Percentiles rank a stretch among this genome's conserved stretches.
phyloP scores from a whole-genome alignment of 2,888 invertebrate genomes.

The Drosophila lutescens region DNA sequence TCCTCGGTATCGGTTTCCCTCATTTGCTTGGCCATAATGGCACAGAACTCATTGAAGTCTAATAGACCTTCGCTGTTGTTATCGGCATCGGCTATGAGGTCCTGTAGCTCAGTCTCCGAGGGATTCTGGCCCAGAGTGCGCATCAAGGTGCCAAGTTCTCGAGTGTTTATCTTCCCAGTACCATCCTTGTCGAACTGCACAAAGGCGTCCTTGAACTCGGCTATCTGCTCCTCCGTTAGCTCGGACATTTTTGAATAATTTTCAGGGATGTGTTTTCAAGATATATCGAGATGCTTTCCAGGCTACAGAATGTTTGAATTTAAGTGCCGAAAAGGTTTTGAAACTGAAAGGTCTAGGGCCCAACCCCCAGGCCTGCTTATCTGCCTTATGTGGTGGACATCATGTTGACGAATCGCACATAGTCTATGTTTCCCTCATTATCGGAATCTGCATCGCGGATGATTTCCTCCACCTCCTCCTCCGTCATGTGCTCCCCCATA shows the following conservation, averaged over 20 bases:
- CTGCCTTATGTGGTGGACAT: constrained; percentile 22
- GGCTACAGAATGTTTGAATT: constrained; percentile 6
- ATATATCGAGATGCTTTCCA: background rate
- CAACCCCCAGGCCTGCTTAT: constrained; percentile 14
- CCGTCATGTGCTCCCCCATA: constrained; percentile 53
- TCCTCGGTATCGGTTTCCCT: constrained; percentile 99
- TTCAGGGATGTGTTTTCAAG: background rate
- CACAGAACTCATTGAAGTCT: constrained; percentile 99
- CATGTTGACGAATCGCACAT: constrained; percentile 55
- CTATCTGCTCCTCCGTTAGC: constrained; percentile 99
- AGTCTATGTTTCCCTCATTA: constrained; percentile 62
- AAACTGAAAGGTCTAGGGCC: constrained; percentile 1
- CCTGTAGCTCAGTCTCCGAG: constrained; percentile 99
- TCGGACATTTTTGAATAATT: constrained; percentile 76
- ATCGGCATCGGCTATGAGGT: constrained; percentile 99
- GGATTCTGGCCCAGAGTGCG: constrained; percentile 99
- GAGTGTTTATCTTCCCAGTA: constrained; percentile 99
- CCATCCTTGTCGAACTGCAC: constrained; percentile 99
- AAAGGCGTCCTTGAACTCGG: constrained; percentile 99
- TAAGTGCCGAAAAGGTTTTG: constrained; percentile 3
- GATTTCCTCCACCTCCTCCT: constrained; percentile 63
- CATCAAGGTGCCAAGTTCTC: constrained; percentile 99
- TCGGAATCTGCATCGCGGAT: constrained; percentile 57
- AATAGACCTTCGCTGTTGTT: constrained; percentile 90
- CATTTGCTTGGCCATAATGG: constrained; percentile 99